Evolutionary conservation across 1,140 invertebrate species (phyloP), one percentile per base, ranked within the genome.

Genomic region (Caenorhabditis inopinata): DNA sequence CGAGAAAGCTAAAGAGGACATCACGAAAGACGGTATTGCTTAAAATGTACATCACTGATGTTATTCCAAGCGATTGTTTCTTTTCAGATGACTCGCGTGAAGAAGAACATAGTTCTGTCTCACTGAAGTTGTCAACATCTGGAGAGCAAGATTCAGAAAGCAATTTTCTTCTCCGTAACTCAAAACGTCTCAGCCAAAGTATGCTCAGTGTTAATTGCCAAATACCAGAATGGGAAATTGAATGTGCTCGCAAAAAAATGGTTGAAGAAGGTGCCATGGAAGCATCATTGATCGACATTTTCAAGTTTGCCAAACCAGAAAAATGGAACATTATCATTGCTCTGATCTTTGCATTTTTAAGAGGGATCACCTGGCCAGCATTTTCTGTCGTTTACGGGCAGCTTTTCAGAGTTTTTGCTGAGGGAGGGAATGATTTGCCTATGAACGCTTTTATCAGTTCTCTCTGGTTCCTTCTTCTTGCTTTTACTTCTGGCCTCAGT

Each of bases 331-430:
- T 76, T 51, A 35, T 78, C 5, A 35, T 82, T 68, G 82, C 78
- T 16, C 42, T 86, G 11, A 25, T 86, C 25, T 46, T 77, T 42
- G 79, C 85, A 1, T 32, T 87, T 23, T 32, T 87, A 23, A 49
- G 87, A 23, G 86, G 86, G 18, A 32, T 83, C 6, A 83, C 84
- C 11, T 87, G 83, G 85, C 86, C 86, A 14, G 35, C 85, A 14
- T 87, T 87, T 62, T 88, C 86, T 23, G 53, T 87, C n/a, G 82
- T 87, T 32, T 87, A 87, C 49, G 87, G 87, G 23, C 62, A 83
- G 32, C 23, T 88, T 38, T 87, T 87, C 79, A 80, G 62, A 29
- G 80, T 85, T 1, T 68, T 68, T 21, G 58, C 58, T 9, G 58
- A 68, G 12, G 58, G 58, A 38, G 58, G 58, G 0, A 32, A 68